phyloP scores from a whole-genome alignment of 2,888 invertebrate species.

The Callimorpha dominula region DNA sequence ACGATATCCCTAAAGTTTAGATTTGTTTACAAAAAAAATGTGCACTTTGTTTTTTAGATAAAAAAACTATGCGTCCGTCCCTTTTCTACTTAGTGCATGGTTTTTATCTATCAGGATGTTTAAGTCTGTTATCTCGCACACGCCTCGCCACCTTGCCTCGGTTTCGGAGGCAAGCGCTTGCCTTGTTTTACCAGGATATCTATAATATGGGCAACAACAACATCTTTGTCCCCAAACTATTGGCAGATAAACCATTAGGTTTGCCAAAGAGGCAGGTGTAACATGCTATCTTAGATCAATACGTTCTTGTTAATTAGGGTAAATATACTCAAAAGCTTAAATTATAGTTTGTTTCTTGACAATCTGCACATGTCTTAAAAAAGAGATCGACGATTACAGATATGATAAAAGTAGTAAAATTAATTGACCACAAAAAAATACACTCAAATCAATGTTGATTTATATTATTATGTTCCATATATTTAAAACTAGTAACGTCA shows the following conservation, averaged over 20 bases:
- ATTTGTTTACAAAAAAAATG: slow-evolving; percentile 12
- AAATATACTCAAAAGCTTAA: slow-evolving; percentile 61
- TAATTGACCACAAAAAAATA: neutral
- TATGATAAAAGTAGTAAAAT: slow-evolving; percentile 8
- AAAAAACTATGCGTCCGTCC: slow-evolving; percentile 73
- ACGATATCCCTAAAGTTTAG: slow-evolving; percentile 40
- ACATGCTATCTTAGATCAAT: slow-evolving; percentile 76
- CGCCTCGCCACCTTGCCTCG: slow-evolving; percentile 80
- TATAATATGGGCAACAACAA: slow-evolving; percentile 78
- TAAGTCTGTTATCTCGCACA: slow-evolving; percentile 83
- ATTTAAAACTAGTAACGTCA: neutral
- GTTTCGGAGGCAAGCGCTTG: slow-evolving; percentile 64
- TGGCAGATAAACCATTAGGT: slow-evolving; percentile 76
- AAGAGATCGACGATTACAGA: slow-evolving; percentile 41
- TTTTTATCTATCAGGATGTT: slow-evolving; percentile 81
- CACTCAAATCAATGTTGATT: neutral
- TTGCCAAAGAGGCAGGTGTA: slow-evolving; percentile 77
- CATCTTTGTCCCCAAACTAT: slow-evolving; percentile 73
- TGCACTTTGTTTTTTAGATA: slow-evolving; percentile 71
- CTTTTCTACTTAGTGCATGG: slow-evolving; percentile 70
- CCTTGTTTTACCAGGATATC: slow-evolving; percentile 67
- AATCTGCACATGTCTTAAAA: slow-evolving; percentile 32
- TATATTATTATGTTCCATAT: neutral
- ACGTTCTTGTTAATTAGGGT: slow-evolving; percentile 75
- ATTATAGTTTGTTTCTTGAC: slow-evolving; percentile 50